Conservation (phyloP, 2,888 invertebrate species). For the Sympetrum striolatum region DNA sequence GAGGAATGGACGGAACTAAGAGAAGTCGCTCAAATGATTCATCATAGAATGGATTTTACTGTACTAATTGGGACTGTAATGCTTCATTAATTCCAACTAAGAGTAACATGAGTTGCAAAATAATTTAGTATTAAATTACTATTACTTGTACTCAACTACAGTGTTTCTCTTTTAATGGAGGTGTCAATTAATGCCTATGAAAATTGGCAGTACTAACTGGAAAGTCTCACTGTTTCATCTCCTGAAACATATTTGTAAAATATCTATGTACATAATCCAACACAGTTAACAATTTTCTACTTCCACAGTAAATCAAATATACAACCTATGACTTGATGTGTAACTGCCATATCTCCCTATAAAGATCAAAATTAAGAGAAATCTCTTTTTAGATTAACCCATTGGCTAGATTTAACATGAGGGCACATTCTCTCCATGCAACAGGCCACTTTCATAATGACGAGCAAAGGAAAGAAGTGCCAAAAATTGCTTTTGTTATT, state of each 20-base stretch:
- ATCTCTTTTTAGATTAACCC: slow-evolving; percentile 5
- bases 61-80: neutral
- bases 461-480: slow-evolving; percentile 5
- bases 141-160: slow-evolving; percentile 6
- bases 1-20: slow-evolving; percentile 29
- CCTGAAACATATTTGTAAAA: slow-evolving; percentile 8
- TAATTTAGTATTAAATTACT: slow-evolving; percentile 1
- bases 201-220: slow-evolving; percentile 27
- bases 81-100: slow-evolving; percentile 6
- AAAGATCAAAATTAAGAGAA: neutral
- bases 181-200: neutral
- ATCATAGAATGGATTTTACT: neutral
- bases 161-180: neutral
- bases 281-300: neutral
- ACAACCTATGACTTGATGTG: slow-evolving; percentile 13
- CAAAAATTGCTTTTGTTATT: slow-evolving; percentile 34
- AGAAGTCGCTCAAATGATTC: neutral
- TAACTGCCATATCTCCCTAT: neutral
- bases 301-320: neutral
- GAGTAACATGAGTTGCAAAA: neutral
- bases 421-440: neutral
- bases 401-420: slow-evolving; percentile 12
- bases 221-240: slow-evolving; percentile 7
- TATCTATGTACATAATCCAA: slow-evolving; percentile 29
- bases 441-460: neutral